Percentiles rank a stretch among this genome's conserved stretches.
Evolutionary conservation across 1,140 invertebrate genomes (phyloP).

Genomic region (Leptoteleia sp.): DNA sequence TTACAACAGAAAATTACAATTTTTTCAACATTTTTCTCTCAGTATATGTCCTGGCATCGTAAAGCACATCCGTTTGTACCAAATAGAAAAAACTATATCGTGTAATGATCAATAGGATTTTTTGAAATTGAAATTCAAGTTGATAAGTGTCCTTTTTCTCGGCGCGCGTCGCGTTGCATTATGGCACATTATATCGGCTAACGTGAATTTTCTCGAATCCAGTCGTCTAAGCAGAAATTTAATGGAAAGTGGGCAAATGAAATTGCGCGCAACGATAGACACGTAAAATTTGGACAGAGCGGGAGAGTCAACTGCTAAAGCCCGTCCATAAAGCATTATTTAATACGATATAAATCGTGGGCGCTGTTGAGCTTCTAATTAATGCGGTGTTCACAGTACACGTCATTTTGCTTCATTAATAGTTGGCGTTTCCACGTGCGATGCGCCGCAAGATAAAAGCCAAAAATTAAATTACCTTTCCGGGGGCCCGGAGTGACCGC

Average conservation of each 20-base stretch:
- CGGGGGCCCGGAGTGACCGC: slow-evolving; percentile 10
- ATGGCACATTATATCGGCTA: no score
- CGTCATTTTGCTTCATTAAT: slow-evolving; percentile 15
- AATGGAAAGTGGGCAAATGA: neutral
- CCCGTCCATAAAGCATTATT: slow-evolving; percentile 1
- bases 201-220: no score
- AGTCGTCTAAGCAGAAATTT: no score
- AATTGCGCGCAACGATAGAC: neutral
- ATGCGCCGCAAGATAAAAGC: slow-evolving; percentile 21
- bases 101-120: no score
- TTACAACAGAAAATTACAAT: no score
- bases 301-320: neutral
- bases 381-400: slow-evolving; percentile 1
- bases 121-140: no score
- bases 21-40: no score
- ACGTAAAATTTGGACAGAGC: neutral
- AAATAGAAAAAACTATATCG: no score
- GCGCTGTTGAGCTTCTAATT: slow-evolving; percentile 6
- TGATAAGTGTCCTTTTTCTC: no score
- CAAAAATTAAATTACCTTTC: slow-evolving; percentile 9
- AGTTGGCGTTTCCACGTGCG: slow-evolving; percentile 1
- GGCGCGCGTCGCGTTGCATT: no score
- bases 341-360: slow-evolving; percentile 15
- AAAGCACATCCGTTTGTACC: no score
- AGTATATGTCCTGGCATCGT: no score